phyloP scores from a whole-genome alignment of 2,888 invertebrate species.

The Euplexia lucipara region DNA sequence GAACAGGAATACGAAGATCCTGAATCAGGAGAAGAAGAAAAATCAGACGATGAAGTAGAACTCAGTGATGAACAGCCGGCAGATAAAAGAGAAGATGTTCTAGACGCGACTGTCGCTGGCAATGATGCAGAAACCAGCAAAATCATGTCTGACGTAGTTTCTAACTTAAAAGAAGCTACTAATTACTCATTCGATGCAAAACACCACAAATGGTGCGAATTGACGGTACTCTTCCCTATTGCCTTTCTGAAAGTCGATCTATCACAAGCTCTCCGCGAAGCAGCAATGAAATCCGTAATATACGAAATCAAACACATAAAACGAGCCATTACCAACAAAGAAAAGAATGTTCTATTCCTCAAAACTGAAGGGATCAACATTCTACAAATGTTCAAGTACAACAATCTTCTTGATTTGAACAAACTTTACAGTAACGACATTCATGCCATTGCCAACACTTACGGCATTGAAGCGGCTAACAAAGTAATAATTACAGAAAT shows the following conservation, averaged over 20 bases:
- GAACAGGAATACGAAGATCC: conserved; percentile 93
- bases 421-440: conserved; percentile 98
- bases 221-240: conserved; percentile 93
- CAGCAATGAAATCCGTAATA: conserved; percentile 94
- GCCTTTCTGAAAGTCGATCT: conserved; percentile 92
- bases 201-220: conserved; percentile 95
- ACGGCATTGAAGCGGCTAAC: conserved; percentile 99
- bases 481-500: conserved; percentile 98
- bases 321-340: conserved; percentile 95
- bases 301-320: conserved; percentile 95
- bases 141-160: conserved; percentile 83
- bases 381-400: conserved; percentile 96
- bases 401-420: conserved; percentile 94
- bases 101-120: conserved; percentile 71
- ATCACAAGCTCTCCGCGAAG: conserved; percentile 93
- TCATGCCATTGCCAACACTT: conserved; percentile 96
- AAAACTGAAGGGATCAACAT: conserved; percentile 99
- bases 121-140: conserved; percentile 73
- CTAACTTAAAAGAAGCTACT: conserved; percentile 83
- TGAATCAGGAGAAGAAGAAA: conserved; percentile 91
- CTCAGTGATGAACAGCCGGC: conserved; percentile 72
- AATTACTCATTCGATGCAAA: conserved; percentile 95
- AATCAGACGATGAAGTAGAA: conserved; percentile 87
- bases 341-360: conserved; percentile 92
- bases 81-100: conserved; percentile 74